Evolutionary conservation across 30 jellyfish, hydroid and myxozoan species (phyloP), one percentile per base, ranked within the genome.

Genomic region (Hydra vulgaris): DNA sequence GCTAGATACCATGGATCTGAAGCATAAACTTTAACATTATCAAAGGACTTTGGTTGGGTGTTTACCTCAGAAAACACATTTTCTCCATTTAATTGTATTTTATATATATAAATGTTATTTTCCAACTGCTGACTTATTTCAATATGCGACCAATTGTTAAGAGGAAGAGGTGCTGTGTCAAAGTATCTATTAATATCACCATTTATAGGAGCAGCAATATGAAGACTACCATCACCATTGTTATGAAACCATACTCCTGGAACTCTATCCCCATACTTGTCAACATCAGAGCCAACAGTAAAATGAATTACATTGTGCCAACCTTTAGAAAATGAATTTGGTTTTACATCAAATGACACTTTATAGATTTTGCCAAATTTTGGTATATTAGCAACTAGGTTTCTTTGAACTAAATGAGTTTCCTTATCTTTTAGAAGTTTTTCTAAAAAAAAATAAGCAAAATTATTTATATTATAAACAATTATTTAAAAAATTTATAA

Each of bases 171-270:
- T 20, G 5, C 23, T 22, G 81, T 19, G 5, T 73, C 73, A 17
- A 21, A 20, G 22, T 3, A 3, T 20, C 61, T 18, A 26, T 73
- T 19, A 21, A 19, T 7, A 27, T 73, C 20, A 7, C 67, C 40
- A 25, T 26, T 26, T 18, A 26, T 27, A 21, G 81, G 23, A 18
- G 61, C 22, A 73, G 55, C 22, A 20, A 73, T 73, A 73, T 73
- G 73, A 18, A 73, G 81, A 18, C 66, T 25, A 23, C 81, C 66
- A 22, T 20, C 40, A 73, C 53, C 40, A 18, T 8, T 20, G 12
- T 26, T 7, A 73, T 73, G 81, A 27, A 73, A 73, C 81, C 81
- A 73, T 8, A 73, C 81, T 26, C 55, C 81, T 1, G 81, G 81
- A 18, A 73, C 17, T 73, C 81, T 23, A 25, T 73, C 54, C 4